Evolutionary conservation across 2,888 invertebrate species (phyloP).

Genomic region (Deilephila elpenor): DNA sequence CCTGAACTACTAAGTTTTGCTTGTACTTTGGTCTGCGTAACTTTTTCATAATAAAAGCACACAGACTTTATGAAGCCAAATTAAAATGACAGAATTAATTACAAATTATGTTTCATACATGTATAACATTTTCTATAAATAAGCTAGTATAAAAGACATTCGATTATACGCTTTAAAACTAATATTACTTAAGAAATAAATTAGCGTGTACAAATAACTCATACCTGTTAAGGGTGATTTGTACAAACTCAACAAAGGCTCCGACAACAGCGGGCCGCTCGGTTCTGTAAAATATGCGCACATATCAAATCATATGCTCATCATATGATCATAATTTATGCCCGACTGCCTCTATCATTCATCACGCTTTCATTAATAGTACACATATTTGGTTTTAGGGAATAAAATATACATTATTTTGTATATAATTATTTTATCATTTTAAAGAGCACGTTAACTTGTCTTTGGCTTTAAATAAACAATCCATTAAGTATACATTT

Average conservation of each 20-base stretch:
- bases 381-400: no score
- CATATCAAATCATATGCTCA: conserved; percentile 10
- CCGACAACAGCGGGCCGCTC: conserved; percentile 75
- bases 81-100: no score
- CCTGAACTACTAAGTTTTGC: no score
- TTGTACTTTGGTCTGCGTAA: no score
- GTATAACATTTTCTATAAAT: neutral
- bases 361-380: neutral
- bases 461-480: no score
- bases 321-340: neutral
- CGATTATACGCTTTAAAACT: neutral
- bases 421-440: no score
- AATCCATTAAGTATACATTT: no score
- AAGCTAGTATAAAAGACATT: neutral
- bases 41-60: no score
- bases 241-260: conserved; percentile 80
- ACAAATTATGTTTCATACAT: no score
- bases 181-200: neutral
- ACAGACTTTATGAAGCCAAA: no score
- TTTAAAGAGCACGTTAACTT: no score
- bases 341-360: conserved; percentile 25
- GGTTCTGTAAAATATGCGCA: conserved; percentile 73
- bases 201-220: neutral
- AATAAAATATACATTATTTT: no score
- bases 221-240: conserved; percentile 83